A percentile compares a stretch with the other conserved stretches of the same genome.
Evolutionary conservation across 2,797 vertebrate genomes (phyloP).

Genomic region (Scarus forsteni): DNA sequence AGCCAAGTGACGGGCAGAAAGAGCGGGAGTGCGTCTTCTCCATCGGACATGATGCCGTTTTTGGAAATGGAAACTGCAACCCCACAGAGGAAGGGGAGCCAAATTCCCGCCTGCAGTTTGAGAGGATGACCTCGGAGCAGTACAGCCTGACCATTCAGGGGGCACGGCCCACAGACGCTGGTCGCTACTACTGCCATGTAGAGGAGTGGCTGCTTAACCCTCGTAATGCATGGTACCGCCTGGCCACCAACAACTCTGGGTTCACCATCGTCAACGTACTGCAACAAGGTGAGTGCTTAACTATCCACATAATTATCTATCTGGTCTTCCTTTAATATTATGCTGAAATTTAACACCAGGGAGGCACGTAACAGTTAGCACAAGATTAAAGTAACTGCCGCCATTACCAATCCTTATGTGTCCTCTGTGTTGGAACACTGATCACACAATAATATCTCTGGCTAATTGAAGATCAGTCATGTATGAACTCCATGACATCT

Average conservation of each 20-base stretch:
- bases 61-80: slow-evolving; percentile 89
- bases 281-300: slow-evolving; percentile 84
- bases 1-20: slow-evolving; percentile 59
- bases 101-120: slow-evolving; percentile 91
- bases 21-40: slow-evolving; percentile 87
- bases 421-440: slow-evolving; percentile 8
- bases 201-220: slow-evolving; percentile 97
- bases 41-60: slow-evolving; percentile 90
- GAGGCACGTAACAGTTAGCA: slow-evolving; percentile 11
- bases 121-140: slow-evolving; percentile 88
- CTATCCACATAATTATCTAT: slow-evolving; percentile 8
- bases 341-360: background rate
- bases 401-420: slow-evolving; percentile 9
- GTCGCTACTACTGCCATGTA: slow-evolving; percentile 93
- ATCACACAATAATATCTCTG: slow-evolving; percentile 1
- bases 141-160: slow-evolving; percentile 93
- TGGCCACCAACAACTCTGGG: slow-evolving; percentile 92
- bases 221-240: slow-evolving; percentile 91
- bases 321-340: slow-evolving; percentile 1
- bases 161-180: slow-evolving; percentile 84
- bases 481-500: background rate
- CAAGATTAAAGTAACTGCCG: slow-evolving; percentile 17
- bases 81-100: slow-evolving; percentile 79
- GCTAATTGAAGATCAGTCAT: slow-evolving; percentile 17
- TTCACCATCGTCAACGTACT: slow-evolving; percentile 88